These are phyloP conservation scores for Natrix natrix DNA, from an alignment of 2,797 vertebrate genomes.

Conservation along the genomic window DNA sequence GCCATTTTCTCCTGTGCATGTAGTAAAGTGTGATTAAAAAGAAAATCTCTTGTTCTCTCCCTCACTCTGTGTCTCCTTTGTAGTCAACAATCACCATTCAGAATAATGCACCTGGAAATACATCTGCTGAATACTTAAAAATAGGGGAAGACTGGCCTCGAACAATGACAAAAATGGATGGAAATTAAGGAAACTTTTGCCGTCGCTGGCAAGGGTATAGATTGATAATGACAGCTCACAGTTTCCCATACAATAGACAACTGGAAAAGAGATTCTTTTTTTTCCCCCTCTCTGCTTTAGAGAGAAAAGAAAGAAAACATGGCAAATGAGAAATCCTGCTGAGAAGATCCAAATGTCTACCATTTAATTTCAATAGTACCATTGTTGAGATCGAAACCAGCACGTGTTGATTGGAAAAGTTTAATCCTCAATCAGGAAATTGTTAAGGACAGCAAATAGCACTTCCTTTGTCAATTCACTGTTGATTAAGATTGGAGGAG, in stretches of 20 bases:
- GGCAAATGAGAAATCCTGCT: neutral
- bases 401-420: slow-evolving; percentile 23
- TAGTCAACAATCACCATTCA: neutral
- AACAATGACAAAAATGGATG: neutral
- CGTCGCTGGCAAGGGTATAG: neutral
- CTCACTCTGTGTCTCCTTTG: neutral
- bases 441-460: slow-evolving; percentile 25
- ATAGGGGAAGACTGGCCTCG: neutral
- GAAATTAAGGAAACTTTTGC: neutral
- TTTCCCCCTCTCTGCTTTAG: neutral
- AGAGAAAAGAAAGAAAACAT: slow-evolving; percentile 6
- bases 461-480: slow-evolving; percentile 24
- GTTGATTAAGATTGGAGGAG: slow-evolving; percentile 33
- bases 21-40: slow-evolving; percentile 22
- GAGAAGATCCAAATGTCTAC: neutral
- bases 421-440: slow-evolving; percentile 37
- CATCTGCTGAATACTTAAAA: slow-evolving; percentile 6
- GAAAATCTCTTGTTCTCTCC: slow-evolving; percentile 10
- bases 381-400: slow-evolving; percentile 4
- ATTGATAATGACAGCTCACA: slow-evolving; percentile 13
- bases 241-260: slow-evolving; percentile 26
- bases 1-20: neutral
- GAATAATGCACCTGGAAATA: slow-evolving; percentile 11
- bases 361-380: neutral
- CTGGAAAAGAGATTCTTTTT: neutral